Percentiles rank a stretch among this genome's conserved stretches.
These are phyloP conservation scores for Zaprionus bogoriensis DNA, from an alignment of 2,888 invertebrate species.

Conservation along the genomic window DNA sequence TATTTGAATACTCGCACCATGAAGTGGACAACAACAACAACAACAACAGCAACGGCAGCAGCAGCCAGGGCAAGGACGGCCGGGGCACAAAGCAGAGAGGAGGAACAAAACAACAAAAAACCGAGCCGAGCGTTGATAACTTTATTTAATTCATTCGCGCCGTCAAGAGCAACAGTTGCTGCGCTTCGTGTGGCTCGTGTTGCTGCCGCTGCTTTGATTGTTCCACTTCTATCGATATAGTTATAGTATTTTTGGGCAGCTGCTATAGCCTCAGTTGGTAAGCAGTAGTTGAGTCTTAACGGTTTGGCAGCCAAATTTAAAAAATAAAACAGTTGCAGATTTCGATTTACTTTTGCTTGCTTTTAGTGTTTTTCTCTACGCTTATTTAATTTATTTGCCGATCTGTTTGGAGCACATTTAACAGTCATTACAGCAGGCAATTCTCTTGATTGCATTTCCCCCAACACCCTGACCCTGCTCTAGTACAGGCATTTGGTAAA, in stretches of 20 bases:
- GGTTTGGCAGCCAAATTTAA: neutral
- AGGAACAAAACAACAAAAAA: conserved; percentile 3
- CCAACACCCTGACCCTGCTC: conserved; percentile 6
- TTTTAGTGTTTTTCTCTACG: conserved; percentile 2
- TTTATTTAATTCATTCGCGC: conserved; percentile 69
- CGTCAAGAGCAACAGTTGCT: conserved; percentile 55
- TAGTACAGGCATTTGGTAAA: conserved; percentile 14
- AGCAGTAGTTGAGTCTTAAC: neutral
- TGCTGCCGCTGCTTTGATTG: neutral
- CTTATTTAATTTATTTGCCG: conserved; percentile 79
- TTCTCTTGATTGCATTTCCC: conserved; percentile 76
- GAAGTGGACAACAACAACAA: conserved; percentile 15
- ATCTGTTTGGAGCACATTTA: conserved; percentile 80
- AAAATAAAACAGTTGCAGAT: neutral
- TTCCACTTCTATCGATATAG: no score
- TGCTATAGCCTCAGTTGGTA: neutral
- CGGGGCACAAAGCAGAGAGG: conserved; percentile 2
- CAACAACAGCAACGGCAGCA: conserved; percentile 15
- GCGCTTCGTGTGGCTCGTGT: conserved; percentile 9
- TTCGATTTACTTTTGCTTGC: neutral
- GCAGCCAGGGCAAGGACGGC: no score
- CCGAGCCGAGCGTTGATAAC: conserved; percentile 59
- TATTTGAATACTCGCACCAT: conserved; percentile 43
- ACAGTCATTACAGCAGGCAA: conserved; percentile 79
- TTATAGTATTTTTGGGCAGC: neutral